Percentiles rank a stretch among this genome's conserved stretches.
Conservation (phyloP, 1,140 invertebrate species). For the Drosophila equinoxialis region DNA sequence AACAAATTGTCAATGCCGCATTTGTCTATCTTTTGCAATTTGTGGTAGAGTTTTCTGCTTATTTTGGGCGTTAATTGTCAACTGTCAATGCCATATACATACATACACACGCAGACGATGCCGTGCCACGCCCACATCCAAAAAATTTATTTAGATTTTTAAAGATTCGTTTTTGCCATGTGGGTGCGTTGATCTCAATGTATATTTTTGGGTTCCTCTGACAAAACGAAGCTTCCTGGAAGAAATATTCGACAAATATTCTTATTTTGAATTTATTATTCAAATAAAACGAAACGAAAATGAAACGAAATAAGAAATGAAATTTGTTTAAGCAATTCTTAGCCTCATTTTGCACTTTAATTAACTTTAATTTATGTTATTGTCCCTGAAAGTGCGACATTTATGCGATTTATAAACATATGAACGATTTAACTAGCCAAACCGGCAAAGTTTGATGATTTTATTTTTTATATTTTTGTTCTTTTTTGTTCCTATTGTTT, state of each 20-base stretch:
- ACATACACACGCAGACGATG: slow-evolving; percentile 49
- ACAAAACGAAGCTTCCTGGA: slow-evolving; percentile 67
- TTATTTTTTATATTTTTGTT: slow-evolving; percentile 6
- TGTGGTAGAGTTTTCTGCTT: slow-evolving; percentile 34
- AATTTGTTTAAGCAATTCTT: slow-evolving; percentile 67
- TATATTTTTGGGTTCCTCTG: slow-evolving; percentile 41
- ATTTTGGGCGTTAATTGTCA: slow-evolving; percentile 69
- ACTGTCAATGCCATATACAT: slow-evolving; percentile 50
- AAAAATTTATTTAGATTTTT: slow-evolving; percentile 29
- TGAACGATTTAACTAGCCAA: slow-evolving; percentile 42
- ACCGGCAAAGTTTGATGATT: slow-evolving; percentile 30
- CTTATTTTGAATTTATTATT: slow-evolving; percentile 6
- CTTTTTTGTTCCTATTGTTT: background rate
- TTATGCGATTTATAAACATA: slow-evolving; percentile 36
- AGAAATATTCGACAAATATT: slow-evolving; percentile 29
- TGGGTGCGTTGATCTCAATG: slow-evolving; percentile 72
- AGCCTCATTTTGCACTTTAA: slow-evolving; percentile 44
- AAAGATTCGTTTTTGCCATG: slow-evolving; percentile 38
- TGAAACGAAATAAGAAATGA: slow-evolving; percentile 34
- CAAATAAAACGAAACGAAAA: slow-evolving; percentile 7
- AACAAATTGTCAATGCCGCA: background rate
- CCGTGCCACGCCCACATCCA: slow-evolving; percentile 30
- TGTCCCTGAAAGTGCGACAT: slow-evolving; percentile 54
- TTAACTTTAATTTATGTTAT: slow-evolving; percentile 72
- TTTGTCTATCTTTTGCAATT: slow-evolving; percentile 16